These are phyloP conservation scores for Ornithorhynchus anatinus DNA, from an alignment of 2,113 vertebrate species.

Conservation along the genomic window DNA sequence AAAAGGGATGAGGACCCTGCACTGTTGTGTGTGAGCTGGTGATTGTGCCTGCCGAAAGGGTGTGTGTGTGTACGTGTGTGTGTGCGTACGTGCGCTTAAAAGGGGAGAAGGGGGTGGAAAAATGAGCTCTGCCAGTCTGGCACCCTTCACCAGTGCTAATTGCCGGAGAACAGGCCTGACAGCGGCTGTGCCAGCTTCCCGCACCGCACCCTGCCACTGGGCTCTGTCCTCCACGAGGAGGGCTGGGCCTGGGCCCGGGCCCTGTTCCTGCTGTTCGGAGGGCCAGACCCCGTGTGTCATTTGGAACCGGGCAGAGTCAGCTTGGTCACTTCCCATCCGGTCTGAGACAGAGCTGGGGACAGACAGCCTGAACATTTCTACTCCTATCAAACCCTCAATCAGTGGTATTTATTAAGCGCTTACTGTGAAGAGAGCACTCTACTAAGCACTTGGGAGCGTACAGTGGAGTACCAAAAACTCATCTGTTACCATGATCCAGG, in stretches of 20 bases:
- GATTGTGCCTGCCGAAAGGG: constrained; percentile 12
- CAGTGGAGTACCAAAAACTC: too few relatives aligned
- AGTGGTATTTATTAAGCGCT: too few relatives aligned
- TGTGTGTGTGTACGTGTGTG: not conserved
- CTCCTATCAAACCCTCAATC: too few relatives aligned
- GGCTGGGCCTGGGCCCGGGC: not conserved
- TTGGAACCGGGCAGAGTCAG: not conserved
- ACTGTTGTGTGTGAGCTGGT: not conserved
- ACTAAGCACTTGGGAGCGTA: too few relatives aligned
- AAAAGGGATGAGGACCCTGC: constrained; percentile 35
- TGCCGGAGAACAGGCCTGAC: constrained; percentile 58
- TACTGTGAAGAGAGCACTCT: too few relatives aligned
- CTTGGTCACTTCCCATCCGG: too few relatives aligned
- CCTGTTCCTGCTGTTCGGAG: not conserved
- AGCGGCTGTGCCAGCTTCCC: constrained; percentile 50
- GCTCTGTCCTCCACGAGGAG: constrained; percentile 20
- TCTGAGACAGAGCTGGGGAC: too few relatives aligned
- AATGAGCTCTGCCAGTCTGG: constrained; percentile 49
- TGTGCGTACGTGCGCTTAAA: constrained; percentile 16
- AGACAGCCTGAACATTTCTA: too few relatives aligned
- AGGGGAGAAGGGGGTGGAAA: constrained; percentile 42
- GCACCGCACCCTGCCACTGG: constrained; percentile 16
- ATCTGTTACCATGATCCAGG: too few relatives aligned
- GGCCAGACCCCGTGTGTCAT: not conserved
- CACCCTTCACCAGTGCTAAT: constrained; percentile 61